Percentiles rank a stretch among this genome's conserved stretches.
phyloP scores from a whole-genome alignment of 1,140 invertebrate species.

The Goniozus legneri region DNA sequence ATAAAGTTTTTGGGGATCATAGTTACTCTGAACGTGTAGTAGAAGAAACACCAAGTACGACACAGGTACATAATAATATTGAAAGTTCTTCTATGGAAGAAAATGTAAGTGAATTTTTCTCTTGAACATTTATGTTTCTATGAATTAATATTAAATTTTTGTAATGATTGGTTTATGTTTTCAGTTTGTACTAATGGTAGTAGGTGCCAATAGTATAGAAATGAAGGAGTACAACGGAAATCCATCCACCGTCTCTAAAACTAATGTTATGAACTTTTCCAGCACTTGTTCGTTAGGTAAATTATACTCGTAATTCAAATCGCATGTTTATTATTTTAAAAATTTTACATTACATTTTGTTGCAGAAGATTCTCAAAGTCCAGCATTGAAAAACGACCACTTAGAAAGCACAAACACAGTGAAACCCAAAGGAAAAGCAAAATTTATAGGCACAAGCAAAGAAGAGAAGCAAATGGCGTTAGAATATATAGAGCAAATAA shows the following conservation, averaged over 20 bases:
- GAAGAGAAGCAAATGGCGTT: constrained; percentile 55
- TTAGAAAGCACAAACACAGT: constrained; percentile 24
- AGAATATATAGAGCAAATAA: constrained; percentile 51
- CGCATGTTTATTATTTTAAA: too few species aligned
- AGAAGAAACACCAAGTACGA: constrained; percentile 22
- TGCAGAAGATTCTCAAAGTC: too few species aligned
- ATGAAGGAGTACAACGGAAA: constrained; percentile 47
- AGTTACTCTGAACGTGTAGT: constrained; percentile 46
- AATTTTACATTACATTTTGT: too few species aligned
- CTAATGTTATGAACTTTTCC: too few species aligned
- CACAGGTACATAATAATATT: constrained; percentile 20
- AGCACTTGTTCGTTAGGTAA: too few species aligned
- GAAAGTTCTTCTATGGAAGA: constrained; percentile 34
- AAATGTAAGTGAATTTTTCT: constrained; percentile 32
- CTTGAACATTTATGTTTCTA: constrained; percentile 16
- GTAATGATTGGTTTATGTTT: constrained; percentile 28
- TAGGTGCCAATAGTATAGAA: constrained; percentile 44
- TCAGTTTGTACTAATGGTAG: constrained; percentile 52
- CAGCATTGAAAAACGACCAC: too few species aligned
- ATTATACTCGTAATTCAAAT: too few species aligned
- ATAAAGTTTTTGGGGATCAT: constrained; percentile 42
- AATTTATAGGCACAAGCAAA: constrained; percentile 57
- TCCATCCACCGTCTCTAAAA: too few species aligned
- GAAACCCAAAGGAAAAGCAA: constrained; percentile 57
- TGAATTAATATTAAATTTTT: constrained; percentile 13